Evolutionary conservation across 2,888 invertebrate species (phyloP).

Genomic region (Branchinecta sandiegonensis): DNA sequence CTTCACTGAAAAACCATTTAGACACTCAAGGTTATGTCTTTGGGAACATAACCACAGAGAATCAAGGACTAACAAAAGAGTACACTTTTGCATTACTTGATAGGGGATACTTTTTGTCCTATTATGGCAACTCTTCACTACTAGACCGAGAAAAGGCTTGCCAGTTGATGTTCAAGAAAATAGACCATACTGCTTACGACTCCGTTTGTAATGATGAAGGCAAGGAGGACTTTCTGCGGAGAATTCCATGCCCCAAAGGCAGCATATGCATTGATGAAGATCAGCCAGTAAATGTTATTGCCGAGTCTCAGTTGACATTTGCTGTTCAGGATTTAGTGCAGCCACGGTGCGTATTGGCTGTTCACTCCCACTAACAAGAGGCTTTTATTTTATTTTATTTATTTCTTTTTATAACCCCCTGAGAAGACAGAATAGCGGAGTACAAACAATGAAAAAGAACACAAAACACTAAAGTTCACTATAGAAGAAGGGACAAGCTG

Average conservation of each 20-base stretch:
- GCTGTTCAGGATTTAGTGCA: constrained; percentile 74
- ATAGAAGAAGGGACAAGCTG: too few species aligned
- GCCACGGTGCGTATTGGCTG: constrained; percentile 50
- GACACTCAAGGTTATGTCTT: constrained; percentile 89
- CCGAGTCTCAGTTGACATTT: constrained; percentile 83
- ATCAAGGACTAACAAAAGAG: constrained; percentile 46
- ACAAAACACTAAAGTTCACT: too few species aligned
- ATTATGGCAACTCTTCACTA: constrained; percentile 61
- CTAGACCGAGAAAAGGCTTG: constrained; percentile 58
- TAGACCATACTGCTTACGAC: constrained; percentile 71
- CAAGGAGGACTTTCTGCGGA: constrained; percentile 59
- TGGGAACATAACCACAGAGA: constrained; percentile 71
- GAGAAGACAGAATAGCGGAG: too few species aligned
- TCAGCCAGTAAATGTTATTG: constrained; percentile 64
- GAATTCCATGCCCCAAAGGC: constrained; percentile 64
- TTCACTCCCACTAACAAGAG: too few species aligned
- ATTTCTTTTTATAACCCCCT: too few species aligned
- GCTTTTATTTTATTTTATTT: too few species aligned
- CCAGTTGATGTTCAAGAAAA: constrained; percentile 65
- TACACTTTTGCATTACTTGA: constrained; percentile 81
- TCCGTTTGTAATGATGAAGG: constrained; percentile 61
- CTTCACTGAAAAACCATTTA: constrained; percentile 65
- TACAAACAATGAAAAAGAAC: too few species aligned
- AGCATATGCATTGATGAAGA: constrained; percentile 74
- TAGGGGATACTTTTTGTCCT: constrained; percentile 70